phyloP scores from a whole-genome alignment of 1,140 invertebrate species.

The Branchinecta lindahli region DNA sequence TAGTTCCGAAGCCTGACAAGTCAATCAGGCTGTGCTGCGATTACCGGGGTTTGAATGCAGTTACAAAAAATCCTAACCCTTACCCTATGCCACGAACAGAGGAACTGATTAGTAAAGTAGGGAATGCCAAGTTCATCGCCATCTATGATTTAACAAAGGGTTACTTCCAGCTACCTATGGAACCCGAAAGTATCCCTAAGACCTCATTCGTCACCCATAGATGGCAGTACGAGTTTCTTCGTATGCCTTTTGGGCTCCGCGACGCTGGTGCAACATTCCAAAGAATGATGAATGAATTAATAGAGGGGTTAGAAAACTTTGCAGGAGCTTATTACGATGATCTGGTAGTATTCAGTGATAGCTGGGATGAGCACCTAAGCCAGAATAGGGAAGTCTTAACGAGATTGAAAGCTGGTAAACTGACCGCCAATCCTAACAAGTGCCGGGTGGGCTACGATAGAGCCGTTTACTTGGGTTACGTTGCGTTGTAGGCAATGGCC shows the following conservation, averaged over 20 bases:
- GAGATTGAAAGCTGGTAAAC: too few species aligned
- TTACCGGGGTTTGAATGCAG: slow-evolving; percentile 33
- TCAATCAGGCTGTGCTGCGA: slow-evolving; percentile 31
- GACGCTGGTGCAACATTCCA: slow-evolving; percentile 22
- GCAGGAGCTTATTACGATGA: too few species aligned
- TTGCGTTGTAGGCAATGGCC: too few species aligned
- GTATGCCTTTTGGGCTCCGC: slow-evolving; percentile 22
- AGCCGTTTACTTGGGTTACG: too few species aligned
- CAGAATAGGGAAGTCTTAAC: too few species aligned
- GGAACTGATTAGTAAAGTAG: slow-evolving; percentile 27
- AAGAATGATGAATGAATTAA: slow-evolving; percentile 20
- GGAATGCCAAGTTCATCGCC: slow-evolving; percentile 24
- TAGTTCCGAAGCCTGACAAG: slow-evolving; percentile 24
- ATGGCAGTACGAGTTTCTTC: too few species aligned
- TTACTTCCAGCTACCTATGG: slow-evolving; percentile 32
- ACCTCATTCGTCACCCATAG: slow-evolving; percentile 31
- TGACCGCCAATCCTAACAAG: too few species aligned
- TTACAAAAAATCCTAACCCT: slow-evolving; percentile 29
- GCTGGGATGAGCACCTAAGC: too few species aligned
- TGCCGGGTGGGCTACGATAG: too few species aligned
- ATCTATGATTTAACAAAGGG: too few species aligned
- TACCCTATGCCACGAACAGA: slow-evolving; percentile 32
- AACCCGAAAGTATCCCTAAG: slow-evolving; percentile 26
- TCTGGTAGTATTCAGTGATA: too few species aligned
- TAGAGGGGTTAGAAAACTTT: too few species aligned